These are phyloP conservation scores for Cheirogaleus medius DNA, from an alignment of 2,113 vertebrate species.

Conservation along the genomic window DNA sequence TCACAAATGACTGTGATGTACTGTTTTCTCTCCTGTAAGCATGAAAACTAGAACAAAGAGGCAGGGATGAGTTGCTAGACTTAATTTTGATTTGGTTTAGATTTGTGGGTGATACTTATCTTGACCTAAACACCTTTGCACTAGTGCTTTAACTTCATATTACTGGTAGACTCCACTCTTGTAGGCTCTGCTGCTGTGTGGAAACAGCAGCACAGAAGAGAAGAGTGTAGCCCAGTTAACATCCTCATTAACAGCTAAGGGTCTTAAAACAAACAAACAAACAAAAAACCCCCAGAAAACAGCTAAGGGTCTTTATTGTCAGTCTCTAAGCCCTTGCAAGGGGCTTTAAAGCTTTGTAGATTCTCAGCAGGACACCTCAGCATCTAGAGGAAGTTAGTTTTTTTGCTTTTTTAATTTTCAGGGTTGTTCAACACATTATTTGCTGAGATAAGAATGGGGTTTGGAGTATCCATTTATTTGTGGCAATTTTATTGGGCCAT, in stretches of 20 bases:
- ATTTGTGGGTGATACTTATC: background rate
- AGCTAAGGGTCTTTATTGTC: background rate
- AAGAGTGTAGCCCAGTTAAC: background rate
- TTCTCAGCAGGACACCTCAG: background rate
- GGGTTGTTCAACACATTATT: background rate
- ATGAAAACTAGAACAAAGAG: background rate
- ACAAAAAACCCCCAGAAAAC: background rate
- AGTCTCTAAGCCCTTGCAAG: background rate
- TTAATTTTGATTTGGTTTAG: slow-evolving; percentile 4
- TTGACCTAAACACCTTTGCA: background rate
- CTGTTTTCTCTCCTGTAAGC: background rate
- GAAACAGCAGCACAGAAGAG: background rate
- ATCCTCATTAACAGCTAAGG: background rate
- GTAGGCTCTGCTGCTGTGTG: background rate
- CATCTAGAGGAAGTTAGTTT: background rate
- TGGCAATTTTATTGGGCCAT: background rate
- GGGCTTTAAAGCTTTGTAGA: background rate
- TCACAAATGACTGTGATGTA: background rate
- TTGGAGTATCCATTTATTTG: slow-evolving; percentile 31
- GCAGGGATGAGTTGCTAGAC: background rate
- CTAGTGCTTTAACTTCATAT: background rate
- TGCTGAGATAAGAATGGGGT: background rate
- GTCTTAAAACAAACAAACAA: background rate
- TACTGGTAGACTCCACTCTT: background rate
- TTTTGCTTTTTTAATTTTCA: background rate